A percentile compares a stretch with the other conserved stretches of the same genome.
These are phyloP conservation scores for Sarcophaga carnaria DNA, from an alignment of 2,888 invertebrate genomes.

Conservation along the genomic window DNA sequence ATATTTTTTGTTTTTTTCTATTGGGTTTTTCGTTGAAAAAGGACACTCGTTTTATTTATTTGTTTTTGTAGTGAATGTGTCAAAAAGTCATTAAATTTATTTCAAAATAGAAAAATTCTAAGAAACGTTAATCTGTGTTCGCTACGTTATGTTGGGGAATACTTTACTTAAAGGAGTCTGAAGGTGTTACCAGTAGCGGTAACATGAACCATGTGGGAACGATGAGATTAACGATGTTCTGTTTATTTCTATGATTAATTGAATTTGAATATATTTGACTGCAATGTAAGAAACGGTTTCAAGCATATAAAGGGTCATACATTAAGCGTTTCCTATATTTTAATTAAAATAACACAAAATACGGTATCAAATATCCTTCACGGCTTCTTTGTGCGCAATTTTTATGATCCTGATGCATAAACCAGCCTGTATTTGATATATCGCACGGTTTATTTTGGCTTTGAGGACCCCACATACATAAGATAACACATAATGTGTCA, in stretches of 20 bases:
- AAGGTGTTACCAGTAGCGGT: constrained; percentile 58
- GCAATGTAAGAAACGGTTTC: background rate
- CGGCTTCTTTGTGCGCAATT: no score
- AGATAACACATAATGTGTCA: no score
- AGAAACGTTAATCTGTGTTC: background rate
- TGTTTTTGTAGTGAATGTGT: constrained; percentile 22
- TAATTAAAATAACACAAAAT: no score
- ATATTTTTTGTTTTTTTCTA: background rate
- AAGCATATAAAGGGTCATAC: no score
- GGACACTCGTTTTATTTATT: constrained; percentile 41
- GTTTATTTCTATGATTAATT: background rate
- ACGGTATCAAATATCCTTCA: no score
- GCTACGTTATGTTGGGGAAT: background rate
- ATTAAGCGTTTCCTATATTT: no score
- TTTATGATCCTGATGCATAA: no score
- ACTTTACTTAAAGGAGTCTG: constrained; percentile 1
- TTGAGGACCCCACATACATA: no score
- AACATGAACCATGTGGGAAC: constrained; percentile 53
- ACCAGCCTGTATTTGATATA: no score
- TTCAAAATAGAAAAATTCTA: background rate
- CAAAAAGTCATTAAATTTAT: constrained; percentile 47
- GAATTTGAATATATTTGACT: background rate
- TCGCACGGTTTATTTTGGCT: no score
- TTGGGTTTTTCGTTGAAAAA: background rate
- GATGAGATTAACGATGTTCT: constrained; percentile 40